These are phyloP conservation scores for Sycophila sp. DNA, from an alignment of 1,140 invertebrate species.

Conservation along the genomic window DNA sequence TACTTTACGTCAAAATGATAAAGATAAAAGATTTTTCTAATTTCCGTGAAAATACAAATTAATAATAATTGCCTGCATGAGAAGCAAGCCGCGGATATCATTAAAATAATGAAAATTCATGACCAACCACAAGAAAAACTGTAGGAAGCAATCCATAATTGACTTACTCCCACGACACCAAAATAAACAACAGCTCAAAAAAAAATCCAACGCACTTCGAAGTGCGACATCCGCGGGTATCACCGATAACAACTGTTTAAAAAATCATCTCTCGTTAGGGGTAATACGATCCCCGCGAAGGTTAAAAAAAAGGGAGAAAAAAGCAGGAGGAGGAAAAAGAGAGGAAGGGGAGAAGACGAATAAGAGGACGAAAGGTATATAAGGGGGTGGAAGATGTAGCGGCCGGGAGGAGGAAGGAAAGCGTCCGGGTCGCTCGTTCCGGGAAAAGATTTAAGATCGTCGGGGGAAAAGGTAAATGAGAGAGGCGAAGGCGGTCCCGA, in stretches of 20 bases:
- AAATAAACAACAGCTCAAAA: background rate
- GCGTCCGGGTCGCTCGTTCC: background rate
- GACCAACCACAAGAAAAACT: background rate
- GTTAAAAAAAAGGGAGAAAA: background rate
- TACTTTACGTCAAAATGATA: too few relatives aligned
- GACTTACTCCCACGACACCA: background rate
- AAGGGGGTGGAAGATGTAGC: background rate
- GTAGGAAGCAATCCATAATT: background rate
- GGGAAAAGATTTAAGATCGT: constrained; percentile 10
- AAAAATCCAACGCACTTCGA: background rate
- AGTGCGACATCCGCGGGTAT: background rate
- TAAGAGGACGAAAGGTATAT: background rate
- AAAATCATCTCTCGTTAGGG: constrained; percentile 10
- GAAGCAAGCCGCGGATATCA: background rate
- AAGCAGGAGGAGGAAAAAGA: background rate
- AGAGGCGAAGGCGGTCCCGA: background rate
- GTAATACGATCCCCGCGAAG: background rate
- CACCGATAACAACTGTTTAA: constrained; percentile 4
- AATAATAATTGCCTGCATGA: too few relatives aligned
- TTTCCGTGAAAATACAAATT: too few relatives aligned
- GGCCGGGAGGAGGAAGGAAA: too few relatives aligned
- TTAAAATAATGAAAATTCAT: background rate
- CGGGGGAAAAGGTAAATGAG: constrained; percentile 1
- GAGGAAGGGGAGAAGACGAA: background rate
- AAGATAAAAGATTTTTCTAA: too few relatives aligned